phyloP scores from a whole-genome alignment of 2,888 invertebrate genomes.

The Griposia aprilina region DNA sequence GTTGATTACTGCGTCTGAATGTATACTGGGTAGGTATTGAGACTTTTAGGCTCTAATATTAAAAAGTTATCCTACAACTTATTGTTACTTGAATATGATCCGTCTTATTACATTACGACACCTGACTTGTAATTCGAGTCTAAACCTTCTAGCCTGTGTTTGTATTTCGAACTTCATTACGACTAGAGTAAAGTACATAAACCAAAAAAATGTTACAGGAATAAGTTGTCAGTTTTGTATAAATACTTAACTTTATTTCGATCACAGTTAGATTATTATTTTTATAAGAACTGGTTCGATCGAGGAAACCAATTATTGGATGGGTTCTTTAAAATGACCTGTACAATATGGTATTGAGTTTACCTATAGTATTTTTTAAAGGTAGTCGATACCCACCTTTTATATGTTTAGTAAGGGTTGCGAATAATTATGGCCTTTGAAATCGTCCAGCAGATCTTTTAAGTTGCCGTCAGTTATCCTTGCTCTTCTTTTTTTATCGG shows the following conservation, averaged over 20 bases:
- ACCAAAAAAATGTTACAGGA: neutral
- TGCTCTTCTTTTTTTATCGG: too few relatives aligned
- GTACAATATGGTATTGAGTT: too few relatives aligned
- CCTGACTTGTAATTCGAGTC: neutral
- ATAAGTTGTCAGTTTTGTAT: neutral
- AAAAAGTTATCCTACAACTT: neutral
- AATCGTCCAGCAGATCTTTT: neutral
- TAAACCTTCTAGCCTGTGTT: neutral
- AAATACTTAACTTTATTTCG: too few relatives aligned
- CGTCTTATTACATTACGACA: neutral
- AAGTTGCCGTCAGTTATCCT: too few relatives aligned
- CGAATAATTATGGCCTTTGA: neutral
- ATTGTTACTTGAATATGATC: neutral
- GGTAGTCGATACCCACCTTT: too few relatives aligned
- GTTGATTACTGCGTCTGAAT: conserved; percentile 24
- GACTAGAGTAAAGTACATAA: neutral
- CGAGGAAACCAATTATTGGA: neutral
- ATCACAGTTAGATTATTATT: too few relatives aligned
- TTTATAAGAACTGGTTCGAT: neutral
- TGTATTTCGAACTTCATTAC: neutral
- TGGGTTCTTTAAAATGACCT: too few relatives aligned
- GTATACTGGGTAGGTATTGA: neutral
- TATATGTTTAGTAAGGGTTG: too few relatives aligned
- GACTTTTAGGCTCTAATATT: neutral
- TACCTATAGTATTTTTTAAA: too few relatives aligned